Conservation (phyloP, 2,797 vertebrate species). For the Neoniphon sammara region DNA sequence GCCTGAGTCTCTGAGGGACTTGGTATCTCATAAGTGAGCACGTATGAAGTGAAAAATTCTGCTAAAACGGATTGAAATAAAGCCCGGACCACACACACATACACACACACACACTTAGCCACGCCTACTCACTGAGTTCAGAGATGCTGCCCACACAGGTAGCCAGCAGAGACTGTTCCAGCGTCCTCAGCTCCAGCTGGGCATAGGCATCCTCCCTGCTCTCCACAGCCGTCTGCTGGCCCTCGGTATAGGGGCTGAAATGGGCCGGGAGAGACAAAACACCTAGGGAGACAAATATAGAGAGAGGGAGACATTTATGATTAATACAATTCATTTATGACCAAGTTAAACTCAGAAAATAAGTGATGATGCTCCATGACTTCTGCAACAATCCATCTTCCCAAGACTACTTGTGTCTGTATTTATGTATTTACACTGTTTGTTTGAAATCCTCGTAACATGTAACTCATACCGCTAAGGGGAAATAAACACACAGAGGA, state of each 20-base stretch:
- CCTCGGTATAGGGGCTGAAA: constrained; percentile 95
- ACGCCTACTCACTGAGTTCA: constrained; percentile 91
- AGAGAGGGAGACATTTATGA: constrained; percentile 27
- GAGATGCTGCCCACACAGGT: constrained; percentile 99
- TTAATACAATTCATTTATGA: constrained; percentile 9
- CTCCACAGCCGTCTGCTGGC: constrained; percentile 84
- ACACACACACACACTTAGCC: not conserved
- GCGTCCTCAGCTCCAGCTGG: constrained; percentile 94
- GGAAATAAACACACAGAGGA: constrained; percentile 60
- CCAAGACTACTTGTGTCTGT: constrained; percentile 18
- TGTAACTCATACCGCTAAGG: constrained; percentile 45
- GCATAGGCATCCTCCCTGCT: constrained; percentile 93
- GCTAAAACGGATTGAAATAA: not conserved
- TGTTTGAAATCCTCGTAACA: constrained; percentile 45
- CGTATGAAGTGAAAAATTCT: constrained; percentile 2
- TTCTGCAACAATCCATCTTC: not conserved
- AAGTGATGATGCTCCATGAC: not conserved
- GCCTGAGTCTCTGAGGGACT: not conserved
- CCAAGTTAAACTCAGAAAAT: not conserved
- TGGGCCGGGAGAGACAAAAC: constrained; percentile 95
- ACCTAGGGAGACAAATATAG: constrained; percentile 78
- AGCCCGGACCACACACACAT: constrained; percentile 5
- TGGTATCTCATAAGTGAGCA: not conserved
- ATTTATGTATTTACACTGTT: constrained; percentile 53
- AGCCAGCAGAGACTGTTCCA: constrained; percentile 96